phyloP scores from a whole-genome alignment of 2,888 invertebrate genomes.

The Microchrysa polita region DNA sequence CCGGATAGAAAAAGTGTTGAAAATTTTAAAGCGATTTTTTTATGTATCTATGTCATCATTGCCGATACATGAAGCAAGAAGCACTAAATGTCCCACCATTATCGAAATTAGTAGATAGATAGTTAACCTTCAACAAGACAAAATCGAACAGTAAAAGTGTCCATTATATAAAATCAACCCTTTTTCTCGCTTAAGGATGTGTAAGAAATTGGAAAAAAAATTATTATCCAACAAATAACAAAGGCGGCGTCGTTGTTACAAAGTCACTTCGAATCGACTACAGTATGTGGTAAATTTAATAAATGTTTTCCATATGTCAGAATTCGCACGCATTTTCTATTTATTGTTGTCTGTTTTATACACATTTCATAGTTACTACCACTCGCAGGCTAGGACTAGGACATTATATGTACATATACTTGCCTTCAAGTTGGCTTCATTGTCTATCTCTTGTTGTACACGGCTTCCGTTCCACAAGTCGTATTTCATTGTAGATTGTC shows the following conservation, averaged over 20 bases:
- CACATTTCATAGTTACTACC: too few species aligned
- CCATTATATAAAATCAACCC: slow-evolving; percentile 21
- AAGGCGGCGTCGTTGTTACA: slow-evolving; percentile 13
- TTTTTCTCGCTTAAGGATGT: too few species aligned
- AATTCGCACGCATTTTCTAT: slow-evolving; percentile 43
- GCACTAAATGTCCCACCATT: too few species aligned
- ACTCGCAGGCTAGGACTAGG: not conserved
- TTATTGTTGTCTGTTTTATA: slow-evolving; percentile 16
- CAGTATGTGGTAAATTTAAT: slow-evolving; percentile 19
- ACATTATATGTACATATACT: too few species aligned
- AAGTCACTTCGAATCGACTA: slow-evolving; percentile 3
- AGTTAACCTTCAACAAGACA: slow-evolving; percentile 30
- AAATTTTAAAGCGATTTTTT: too few species aligned
- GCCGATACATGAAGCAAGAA: too few species aligned
- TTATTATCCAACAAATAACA: not conserved
- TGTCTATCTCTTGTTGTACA: too few species aligned
- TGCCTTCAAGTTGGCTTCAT: not conserved
- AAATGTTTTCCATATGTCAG: slow-evolving; percentile 34
- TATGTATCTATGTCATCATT: too few species aligned
- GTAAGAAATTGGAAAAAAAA: not conserved
- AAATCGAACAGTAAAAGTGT: not conserved
- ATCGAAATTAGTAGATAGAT: not conserved
- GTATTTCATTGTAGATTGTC: slow-evolving; percentile 29
- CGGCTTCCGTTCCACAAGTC: slow-evolving; percentile 11
- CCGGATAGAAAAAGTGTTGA: too few species aligned